These are phyloP conservation scores for Florisuga fusca DNA, from an alignment of 2,797 vertebrate genomes.

Conservation along the genomic window DNA sequence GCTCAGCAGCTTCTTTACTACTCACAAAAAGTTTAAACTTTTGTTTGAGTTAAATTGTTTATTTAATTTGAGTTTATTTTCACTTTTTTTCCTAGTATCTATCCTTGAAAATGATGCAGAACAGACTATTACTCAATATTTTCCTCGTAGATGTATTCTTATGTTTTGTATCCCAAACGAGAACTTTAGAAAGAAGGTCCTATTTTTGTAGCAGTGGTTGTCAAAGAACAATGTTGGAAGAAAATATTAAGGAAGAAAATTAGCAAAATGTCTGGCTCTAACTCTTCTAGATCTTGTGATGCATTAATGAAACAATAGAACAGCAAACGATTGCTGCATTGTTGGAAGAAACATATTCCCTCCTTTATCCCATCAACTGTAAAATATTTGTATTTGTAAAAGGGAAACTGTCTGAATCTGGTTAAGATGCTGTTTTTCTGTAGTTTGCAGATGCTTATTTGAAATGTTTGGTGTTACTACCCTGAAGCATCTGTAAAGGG, in stretches of 20 bases:
- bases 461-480: neutral
- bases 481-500: neutral
- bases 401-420: neutral
- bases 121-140: neutral
- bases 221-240: neutral
- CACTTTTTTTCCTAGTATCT: neutral
- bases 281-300: neutral
- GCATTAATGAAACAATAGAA: neutral
- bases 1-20: neutral
- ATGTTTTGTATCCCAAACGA: neutral
- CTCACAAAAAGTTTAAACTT: neutral
- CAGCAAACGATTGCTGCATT: rapidly evolving
- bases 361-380: neutral
- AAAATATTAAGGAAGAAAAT: neutral
- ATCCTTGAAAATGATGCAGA: neutral
- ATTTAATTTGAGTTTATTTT: neutral
- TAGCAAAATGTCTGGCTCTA: neutral
- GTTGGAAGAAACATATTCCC: neutral
- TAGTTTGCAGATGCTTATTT: neutral
- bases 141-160: neutral
- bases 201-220: neutral
- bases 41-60: neutral
- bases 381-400: neutral
- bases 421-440: neutral
- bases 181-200: rapidly evolving